Evolutionary conservation across 2,797 vertebrate species (phyloP), one percentile per base, ranked within the genome.

Genomic region (Orientallactaga sibirica): DNA sequence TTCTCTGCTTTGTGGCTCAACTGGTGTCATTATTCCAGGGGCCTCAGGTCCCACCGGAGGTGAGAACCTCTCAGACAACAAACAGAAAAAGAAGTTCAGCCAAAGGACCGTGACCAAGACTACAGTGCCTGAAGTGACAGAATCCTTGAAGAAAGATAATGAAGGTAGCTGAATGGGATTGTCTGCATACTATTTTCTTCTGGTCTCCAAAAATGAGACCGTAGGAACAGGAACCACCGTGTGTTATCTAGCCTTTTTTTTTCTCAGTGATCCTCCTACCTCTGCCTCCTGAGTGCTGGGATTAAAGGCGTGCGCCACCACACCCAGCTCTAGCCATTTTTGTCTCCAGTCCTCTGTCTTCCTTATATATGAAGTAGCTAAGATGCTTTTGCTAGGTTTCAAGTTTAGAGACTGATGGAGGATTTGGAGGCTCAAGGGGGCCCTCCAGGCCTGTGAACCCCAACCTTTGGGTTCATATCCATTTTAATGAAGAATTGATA

Each of bases 21-120:
- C 77, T 93, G 71, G 91, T 91, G 25, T 64, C 77, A 41, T 93
- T 93, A 68, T 96, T 96, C 7, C 82, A 96, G 96, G 94, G 92
- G 78, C 89, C 22, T 14, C 91, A 88, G 79, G 82, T 95, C 95
- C 67, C 61, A 11, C 92, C 71, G 58, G 22, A 27, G 75, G 88
- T 88, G 79, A 95, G 52, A 76, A 73, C n/a, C 20, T 93, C 20
- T 85, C 61, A 62, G 68, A 94, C 1, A 73, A 73, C 90, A 94
- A 78, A 24, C 75, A 79, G 43, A 75, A 75, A 62, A 80, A 92
- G 9, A 27, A 67, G 52, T 55, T 73, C 62, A 90, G 48, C 91
- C 62, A 88, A 79, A 71, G 15, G 10, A 16, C 27, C 68, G 41
- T 80, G 58, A 62, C 93, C 48, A 48, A 92, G 37, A 22, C 22